Evolutionary conservation across 2,797 vertebrate genomes (phyloP).

Genomic region (Myripristis jacobus): DNA sequence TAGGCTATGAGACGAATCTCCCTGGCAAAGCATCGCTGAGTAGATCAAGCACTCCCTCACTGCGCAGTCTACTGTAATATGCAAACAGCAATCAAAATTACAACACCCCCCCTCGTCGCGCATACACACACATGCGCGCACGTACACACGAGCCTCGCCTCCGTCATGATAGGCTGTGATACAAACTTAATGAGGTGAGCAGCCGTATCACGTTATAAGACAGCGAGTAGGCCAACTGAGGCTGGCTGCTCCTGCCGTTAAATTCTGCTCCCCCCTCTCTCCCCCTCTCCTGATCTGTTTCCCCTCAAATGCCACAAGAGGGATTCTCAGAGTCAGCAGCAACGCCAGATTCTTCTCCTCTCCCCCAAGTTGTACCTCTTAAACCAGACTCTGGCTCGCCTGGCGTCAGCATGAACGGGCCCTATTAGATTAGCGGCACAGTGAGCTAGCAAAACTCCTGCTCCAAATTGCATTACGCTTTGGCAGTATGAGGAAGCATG

Average conservation of each 20-base stretch:
- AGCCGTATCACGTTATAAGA: slow-evolving; percentile 60
- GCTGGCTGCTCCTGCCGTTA: slow-evolving; percentile 44
- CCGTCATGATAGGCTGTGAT: slow-evolving; percentile 36
- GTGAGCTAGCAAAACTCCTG: slow-evolving; percentile 27
- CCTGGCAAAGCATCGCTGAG: slow-evolving; percentile 43
- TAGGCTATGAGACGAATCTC: slow-evolving; percentile 34
- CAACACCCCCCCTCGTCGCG: slow-evolving; percentile 21
- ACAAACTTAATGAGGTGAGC: slow-evolving; percentile 59
- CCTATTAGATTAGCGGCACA: slow-evolving; percentile 56
- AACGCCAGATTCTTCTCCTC: slow-evolving; percentile 24
- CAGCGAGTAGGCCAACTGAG: slow-evolving; percentile 41
- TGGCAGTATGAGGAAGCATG: slow-evolving; percentile 30
- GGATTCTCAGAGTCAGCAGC: slow-evolving; percentile 56
- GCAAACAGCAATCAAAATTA: slow-evolving; percentile 58
- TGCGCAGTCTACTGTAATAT: slow-evolving; percentile 37
- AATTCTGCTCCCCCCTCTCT: slow-evolving; percentile 32
- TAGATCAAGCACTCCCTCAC: slow-evolving; percentile 35
- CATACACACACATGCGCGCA: slow-evolving; percentile 8
- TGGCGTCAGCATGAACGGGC: slow-evolving; percentile 44
- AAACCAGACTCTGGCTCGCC: slow-evolving; percentile 16
- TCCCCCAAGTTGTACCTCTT: slow-evolving; percentile 32
- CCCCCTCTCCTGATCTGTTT: slow-evolving; percentile 37
- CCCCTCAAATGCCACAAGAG: slow-evolving; percentile 49
- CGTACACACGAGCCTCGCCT: slow-evolving; percentile 25
- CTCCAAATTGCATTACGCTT: slow-evolving; percentile 40